phyloP scores from a whole-genome alignment of 2,113 vertebrate genomes.

The Sterna hirundo region DNA sequence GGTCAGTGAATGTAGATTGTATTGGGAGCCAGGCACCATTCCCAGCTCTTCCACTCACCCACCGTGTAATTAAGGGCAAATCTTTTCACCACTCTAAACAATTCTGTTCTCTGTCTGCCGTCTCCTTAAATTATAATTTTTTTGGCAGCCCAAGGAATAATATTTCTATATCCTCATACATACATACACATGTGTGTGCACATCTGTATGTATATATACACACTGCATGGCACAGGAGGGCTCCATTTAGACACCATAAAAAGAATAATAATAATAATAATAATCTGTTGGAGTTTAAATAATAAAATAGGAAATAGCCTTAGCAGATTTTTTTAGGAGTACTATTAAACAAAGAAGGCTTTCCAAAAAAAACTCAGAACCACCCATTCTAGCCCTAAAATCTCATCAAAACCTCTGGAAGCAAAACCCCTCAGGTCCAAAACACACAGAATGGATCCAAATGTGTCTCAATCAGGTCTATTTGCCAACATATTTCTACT shows the following conservation, averaged over 20 bases:
- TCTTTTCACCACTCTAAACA: slow-evolving; percentile 1
- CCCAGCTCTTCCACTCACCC: background rate
- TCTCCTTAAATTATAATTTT: background rate
- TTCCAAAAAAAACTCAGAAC: background rate
- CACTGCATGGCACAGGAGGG: background rate
- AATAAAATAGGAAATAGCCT: background rate
- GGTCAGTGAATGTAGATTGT: background rate
- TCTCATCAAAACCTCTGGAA: background rate
- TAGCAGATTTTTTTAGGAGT: background rate
- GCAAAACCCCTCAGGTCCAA: background rate
- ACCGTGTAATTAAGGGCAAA: background rate
- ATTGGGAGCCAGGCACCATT: background rate
- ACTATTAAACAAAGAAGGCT: background rate
- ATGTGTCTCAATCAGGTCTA: background rate
- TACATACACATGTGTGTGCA: background rate
- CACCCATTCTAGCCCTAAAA: background rate
- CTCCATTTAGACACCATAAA: background rate
- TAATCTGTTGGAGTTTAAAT: background rate
- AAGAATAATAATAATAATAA: background rate
- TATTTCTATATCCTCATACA: background rate
- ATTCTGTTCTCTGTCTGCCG: background rate
- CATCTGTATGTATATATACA: background rate
- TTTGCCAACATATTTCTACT: background rate
- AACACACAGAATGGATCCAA: background rate
- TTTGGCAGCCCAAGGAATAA: slow-evolving; percentile 1